Percentiles rank a stretch among this genome's conserved stretches.
Evolutionary conservation across 2,797 vertebrate genomes (phyloP).

Genomic region (Girardinus metallicus): DNA sequence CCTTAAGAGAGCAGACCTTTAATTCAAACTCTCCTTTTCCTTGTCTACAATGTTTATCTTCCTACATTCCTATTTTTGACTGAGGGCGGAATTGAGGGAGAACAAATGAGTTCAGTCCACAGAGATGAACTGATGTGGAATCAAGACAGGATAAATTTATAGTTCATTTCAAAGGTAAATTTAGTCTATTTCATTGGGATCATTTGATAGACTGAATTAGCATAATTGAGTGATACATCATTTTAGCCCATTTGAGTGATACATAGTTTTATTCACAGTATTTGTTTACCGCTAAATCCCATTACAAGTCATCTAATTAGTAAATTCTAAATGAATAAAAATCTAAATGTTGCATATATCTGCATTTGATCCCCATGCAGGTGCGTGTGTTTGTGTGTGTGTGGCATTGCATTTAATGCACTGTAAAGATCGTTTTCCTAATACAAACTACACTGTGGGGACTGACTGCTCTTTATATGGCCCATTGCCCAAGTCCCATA

Average conservation of each 20-base stretch:
- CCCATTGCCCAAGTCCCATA: too few species aligned
- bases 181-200: neutral
- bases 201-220: neutral
- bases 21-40: neutral
- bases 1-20: neutral
- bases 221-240: neutral
- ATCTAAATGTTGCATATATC: neutral
- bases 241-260: neutral
- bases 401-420: too few species aligned
- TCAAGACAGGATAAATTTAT: conserved; percentile 33
- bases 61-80: neutral
- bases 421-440: too few species aligned
- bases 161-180: neutral
- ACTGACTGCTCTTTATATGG: too few species aligned
- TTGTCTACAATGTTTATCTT: conserved; percentile 2
- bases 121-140: conserved; percentile 35
- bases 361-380: neutral
- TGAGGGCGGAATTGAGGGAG: conserved; percentile 57
- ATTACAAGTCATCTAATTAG: neutral
- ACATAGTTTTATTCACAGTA: neutral
- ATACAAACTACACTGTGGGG: too few species aligned
- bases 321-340: neutral
- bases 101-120: conserved; percentile 26
- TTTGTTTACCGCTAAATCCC: neutral
- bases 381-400: too few species aligned